Conservation (phyloP, 1,140 invertebrate genomes). For the Drosophila santomea region DNA sequence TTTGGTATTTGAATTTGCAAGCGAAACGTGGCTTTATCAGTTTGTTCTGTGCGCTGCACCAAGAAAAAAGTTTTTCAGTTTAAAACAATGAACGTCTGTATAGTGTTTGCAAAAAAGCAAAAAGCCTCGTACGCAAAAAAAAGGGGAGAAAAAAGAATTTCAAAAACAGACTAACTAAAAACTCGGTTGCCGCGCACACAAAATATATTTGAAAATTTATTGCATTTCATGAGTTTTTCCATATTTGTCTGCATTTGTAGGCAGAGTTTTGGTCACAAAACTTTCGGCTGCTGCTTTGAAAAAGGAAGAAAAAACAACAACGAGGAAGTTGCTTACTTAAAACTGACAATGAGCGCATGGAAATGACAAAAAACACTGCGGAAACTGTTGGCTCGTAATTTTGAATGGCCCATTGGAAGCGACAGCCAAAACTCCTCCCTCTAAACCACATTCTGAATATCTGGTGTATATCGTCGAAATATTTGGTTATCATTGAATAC, state of each 20-base stretch:
- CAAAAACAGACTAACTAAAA: constrained; percentile 31
- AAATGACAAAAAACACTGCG: constrained; percentile 82
- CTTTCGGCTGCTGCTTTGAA: constrained; percentile 61
- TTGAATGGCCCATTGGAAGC: constrained; percentile 78
- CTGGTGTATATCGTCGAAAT: constrained; percentile 21
- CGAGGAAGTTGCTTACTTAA: constrained; percentile 76
- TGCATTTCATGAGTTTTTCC: constrained; percentile 79
- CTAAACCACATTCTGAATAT: constrained; percentile 36
- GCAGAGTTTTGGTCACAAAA: constrained; percentile 72
- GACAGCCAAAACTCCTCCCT: constrained; percentile 37
- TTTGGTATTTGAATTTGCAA: constrained; percentile 40
- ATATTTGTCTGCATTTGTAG: constrained; percentile 81
- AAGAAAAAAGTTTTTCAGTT: constrained; percentile 49
- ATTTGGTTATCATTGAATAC: neutral
- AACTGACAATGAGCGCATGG: constrained; percentile 82
- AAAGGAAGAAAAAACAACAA: constrained; percentile 35
- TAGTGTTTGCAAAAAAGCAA: constrained; percentile 9
- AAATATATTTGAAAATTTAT: constrained; percentile 82
- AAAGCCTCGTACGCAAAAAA: constrained; percentile 16
- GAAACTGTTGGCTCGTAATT: constrained; percentile 82
- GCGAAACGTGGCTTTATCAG: constrained; percentile 69
- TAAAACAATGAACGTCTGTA: constrained; percentile 54
- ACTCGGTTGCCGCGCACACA: constrained; percentile 48
- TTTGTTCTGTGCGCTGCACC: constrained; percentile 49
- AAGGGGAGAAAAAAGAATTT: constrained; percentile 2